Base-by-base conservation (phyloP, 2,888 invertebrate genomes). In the Leistus spinibarbis region DNA sequence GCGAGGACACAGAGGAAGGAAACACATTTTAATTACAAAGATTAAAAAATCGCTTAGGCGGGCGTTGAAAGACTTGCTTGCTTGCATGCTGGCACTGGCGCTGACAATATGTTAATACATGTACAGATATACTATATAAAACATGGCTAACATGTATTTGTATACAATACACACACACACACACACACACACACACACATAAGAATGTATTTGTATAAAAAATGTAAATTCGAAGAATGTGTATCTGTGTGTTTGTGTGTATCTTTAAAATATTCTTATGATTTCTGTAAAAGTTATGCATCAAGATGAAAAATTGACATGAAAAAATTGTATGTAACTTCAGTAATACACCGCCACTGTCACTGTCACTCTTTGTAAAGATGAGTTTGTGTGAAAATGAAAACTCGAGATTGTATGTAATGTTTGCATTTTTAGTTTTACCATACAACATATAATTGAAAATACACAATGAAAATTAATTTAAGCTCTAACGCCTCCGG, bases 21-120 rank as follows among this genome's bases (percentile, higher is more conserved):
- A 84, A 82, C 84, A 84, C 83, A 84, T 84, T 84, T 84, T 84
- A 84, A 84, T 84, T 84, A 84, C 83, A 84, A 84, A 84, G 84
- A 83, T 83, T 82, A 84, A 84, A 84, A 84, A 84, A 83, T 84
- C 83, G 83, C 72, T 76, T 72, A 72, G 72, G 53, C 66, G 66
- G 57, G 54, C 23, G 64, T 24, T 23, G 64, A 27, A 27, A 27
- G 23, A 27, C 27, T 64, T 23, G 23, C 24, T n/a, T 24, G 27
- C 20, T 17, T 23, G 10, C 40, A 40, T 40, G 40, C 7, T 13
- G 40, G 40, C 13, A 40, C 13, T 24, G 16, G 13, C 24, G 64
- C 24, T 23, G 64, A 27, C 64, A 64, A 64, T 64, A 64, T 64
- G 64, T 64, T 64, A 64, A 64, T 64, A 64, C 22, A 40, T 13